A percentile compares a stretch with the other conserved stretches of the same genome.
phyloP scores from a whole-genome alignment of 2,888 invertebrate genomes.

The Caenorhabditis sp. region DNA sequence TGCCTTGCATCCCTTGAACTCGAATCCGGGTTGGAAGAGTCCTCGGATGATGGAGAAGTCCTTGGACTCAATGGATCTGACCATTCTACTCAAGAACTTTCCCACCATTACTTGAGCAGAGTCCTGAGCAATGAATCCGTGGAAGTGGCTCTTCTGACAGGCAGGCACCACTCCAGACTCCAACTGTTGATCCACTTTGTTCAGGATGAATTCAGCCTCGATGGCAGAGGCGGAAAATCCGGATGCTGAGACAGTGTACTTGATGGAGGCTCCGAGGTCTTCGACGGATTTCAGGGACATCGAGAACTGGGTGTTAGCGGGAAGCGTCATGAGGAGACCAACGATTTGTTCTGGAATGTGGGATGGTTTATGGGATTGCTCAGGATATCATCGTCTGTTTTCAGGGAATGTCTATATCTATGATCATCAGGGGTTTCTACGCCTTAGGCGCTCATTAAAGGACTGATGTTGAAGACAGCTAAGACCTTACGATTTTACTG shows the following conservation, averaged over 20 bases:
- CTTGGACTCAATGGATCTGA: background rate
- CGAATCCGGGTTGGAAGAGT: background rate
- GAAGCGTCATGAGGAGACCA: background rate
- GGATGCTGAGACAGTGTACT: background rate
- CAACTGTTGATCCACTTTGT: conserved; percentile 10
- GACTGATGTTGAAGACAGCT: too few relatives aligned
- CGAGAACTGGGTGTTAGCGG: background rate
- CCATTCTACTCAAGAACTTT: background rate
- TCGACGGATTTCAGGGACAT: background rate
- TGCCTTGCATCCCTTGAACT: conserved; percentile 15
- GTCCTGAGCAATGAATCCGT: too few relatives aligned
- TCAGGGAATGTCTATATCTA: too few relatives aligned
- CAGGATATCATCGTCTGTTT: too few relatives aligned
- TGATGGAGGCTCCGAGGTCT: conserved; percentile 3
- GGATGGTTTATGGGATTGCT: background rate
- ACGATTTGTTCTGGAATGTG: background rate
- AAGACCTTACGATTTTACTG: too few relatives aligned
- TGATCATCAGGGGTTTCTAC: too few relatives aligned
- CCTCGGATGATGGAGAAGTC: background rate
- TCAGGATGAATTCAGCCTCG: background rate
- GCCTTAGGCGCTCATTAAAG: too few relatives aligned
- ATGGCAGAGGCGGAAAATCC: background rate
- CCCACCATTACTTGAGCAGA: background rate
- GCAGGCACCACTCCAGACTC: background rate
- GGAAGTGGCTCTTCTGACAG: background rate